phyloP scores from a whole-genome alignment of 2,113 vertebrate genomes.

The human (Homo sapiens) region DNA sequence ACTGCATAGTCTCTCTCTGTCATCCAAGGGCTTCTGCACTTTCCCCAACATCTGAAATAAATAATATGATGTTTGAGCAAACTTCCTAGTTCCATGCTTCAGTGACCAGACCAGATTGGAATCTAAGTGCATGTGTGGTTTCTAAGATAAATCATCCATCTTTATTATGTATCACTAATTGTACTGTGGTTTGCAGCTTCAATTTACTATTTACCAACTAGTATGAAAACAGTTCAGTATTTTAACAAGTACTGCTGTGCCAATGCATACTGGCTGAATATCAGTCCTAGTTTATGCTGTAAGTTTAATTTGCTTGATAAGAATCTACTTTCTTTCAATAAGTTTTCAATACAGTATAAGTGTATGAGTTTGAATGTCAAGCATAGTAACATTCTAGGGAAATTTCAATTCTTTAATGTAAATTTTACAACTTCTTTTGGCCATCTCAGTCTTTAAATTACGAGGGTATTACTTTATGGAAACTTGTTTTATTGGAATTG shows the following conservation, averaged over 20 bases:
- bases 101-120: neutral
- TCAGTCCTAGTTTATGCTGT: neutral
- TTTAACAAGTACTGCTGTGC: neutral
- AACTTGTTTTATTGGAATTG: neutral
- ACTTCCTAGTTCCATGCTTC: neutral
- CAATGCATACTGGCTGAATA: neutral
- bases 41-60: constrained; percentile 1
- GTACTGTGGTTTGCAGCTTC: constrained; percentile 27
- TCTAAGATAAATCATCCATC: constrained; percentile 25
- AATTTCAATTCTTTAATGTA: neutral
- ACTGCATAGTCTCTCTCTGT: neutral
- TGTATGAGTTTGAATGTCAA: neutral
- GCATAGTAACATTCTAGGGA: neutral
- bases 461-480: neutral
- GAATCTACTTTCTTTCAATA: neutral
- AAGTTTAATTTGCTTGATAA: constrained; percentile 9
- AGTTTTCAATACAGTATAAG: neutral
- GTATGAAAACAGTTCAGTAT: neutral
- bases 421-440: neutral
- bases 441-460: constrained; percentile 30
- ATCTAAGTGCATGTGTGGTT: neutral
- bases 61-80: neutral
- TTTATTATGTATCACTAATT: neutral
- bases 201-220: constrained; percentile 24
- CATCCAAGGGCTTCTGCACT: neutral